Evolutionary conservation across 2,797 vertebrate genomes (phyloP).

Genomic region (Sciaenops ocellatus): DNA sequence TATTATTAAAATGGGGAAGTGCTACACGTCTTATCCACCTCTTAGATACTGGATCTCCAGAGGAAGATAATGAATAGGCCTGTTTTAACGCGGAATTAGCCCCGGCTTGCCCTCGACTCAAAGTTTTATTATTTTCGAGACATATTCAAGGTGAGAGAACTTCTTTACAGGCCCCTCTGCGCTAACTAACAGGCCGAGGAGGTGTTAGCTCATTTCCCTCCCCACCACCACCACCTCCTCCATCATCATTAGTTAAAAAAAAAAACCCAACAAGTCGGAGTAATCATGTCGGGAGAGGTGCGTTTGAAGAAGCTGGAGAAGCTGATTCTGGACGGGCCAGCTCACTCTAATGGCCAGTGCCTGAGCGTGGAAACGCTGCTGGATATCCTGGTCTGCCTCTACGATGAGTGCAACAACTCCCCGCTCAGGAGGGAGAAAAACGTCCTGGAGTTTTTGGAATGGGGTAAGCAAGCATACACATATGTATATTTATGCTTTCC

Average conservation of each 20-base stretch:
- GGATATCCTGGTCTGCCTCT: slow-evolving; percentile 98
- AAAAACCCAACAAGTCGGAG: slow-evolving; percentile 41
- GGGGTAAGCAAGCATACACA: slow-evolving; percentile 88
- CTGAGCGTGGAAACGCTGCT: slow-evolving; percentile 97
- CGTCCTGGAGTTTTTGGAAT: slow-evolving; percentile 95
- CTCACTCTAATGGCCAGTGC: slow-evolving; percentile 91
- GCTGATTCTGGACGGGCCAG: slow-evolving; percentile 95
- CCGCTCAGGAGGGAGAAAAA: slow-evolving; percentile 97
- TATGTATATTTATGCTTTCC: background rate
- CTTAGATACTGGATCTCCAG: slow-evolving; percentile 52
- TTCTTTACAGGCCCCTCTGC: slow-evolving; percentile 59
- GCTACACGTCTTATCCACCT: slow-evolving; percentile 51
- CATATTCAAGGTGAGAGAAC: slow-evolving; percentile 71
- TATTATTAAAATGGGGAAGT: slow-evolving; percentile 73
- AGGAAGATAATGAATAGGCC: slow-evolving; percentile 69
- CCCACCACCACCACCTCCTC: background rate
- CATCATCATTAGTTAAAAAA: slow-evolving; percentile 55
- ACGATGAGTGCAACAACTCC: slow-evolving; percentile 98
- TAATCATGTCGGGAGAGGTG: slow-evolving; percentile 97
- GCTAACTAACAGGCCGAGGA: slow-evolving; percentile 62
- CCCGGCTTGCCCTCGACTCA: slow-evolving; percentile 37
- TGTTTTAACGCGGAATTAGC: slow-evolving; percentile 57
- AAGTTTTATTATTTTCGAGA: slow-evolving; percentile 65
- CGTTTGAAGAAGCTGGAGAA: slow-evolving; percentile 99
- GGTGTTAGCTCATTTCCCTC: slow-evolving; percentile 20